Base-by-base conservation (phyloP, 2,797 vertebrate genomes). In the Coregonus suidteri region DNA sequence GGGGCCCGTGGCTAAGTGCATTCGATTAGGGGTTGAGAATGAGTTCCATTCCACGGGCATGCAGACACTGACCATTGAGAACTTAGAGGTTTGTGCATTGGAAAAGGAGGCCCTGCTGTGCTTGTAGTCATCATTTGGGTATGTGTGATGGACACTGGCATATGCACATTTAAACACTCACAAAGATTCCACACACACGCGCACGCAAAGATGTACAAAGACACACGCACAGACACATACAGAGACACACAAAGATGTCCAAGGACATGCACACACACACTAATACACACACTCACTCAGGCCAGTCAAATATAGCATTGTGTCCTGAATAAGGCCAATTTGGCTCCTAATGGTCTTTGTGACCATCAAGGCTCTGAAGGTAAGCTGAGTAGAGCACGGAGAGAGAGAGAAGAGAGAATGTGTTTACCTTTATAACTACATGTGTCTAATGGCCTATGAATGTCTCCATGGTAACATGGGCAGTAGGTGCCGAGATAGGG, bases 391-490 rank as follows among this genome's bases (percentile, higher is more conserved):
- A 85, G 83, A 72, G 76, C 75, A 13, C 41, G 9, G 41, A 13
- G 9, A 13, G 41, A 47, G 41, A 47, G 41, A 47, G 9, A 47
- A 47, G 9, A 47, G 70, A 82, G 73, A 76, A 16, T 5, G 65
- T 83, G 88, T 92, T 94, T 93, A 93, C 93, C 90, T 64, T 79
- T 88, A 86, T 86, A 81, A 80, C 87, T 81, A 88, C 90, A 87
- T 91, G 84, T 92, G 90, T 86, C 90, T 93, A 94, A 94, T 94
- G 93, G 90, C 85, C 91, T 94, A 91, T 92, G 91, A 88, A 93
- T 86, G 93, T 93, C 92, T 92, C 94, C 91, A 94, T 87, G 89
- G 93, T 91, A 92, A 92, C 92, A 83, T 85, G 77, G 86, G 84
- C 83, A 82, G 88, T 88, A 81, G 77, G 85, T 85, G 85, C 81